Base-by-base conservation (phyloP, 2,113 vertebrate genomes). In the Choloepus hoffmanni region DNA sequence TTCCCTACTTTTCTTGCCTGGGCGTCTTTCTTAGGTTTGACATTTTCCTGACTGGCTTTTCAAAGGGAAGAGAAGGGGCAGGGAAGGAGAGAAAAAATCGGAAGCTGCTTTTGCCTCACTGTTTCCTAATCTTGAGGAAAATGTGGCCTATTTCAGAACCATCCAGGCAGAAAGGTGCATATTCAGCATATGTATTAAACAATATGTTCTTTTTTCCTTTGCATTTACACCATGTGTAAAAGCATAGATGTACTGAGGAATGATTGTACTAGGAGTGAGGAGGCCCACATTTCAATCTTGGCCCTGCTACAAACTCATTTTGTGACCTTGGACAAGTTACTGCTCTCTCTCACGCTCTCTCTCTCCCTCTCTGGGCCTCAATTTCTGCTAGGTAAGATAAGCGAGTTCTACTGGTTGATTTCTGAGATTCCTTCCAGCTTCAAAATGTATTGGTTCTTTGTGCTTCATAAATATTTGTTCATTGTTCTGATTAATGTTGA, bases 401-500 rank as follows among this genome's bases (percentile, higher is more conserved):
- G 65, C 68, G 10, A 68, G 11, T 83, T 81, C n/a, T 70, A 5
- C 74, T 82, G 76, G n/a, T 43, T 83, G 40, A 48, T 82, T 96
- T 93, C 65, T 81, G 33, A 86, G 74, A 93, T 58, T 0, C 11
- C 24, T 9, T 82, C 28, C 55, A 79, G 36, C 53, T 84, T 95
- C 40, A 92, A 72, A 92, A 74, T 82, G 45, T 67, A 81, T 10
- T 84, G 48, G 48, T 48, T 70, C 43, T 78, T 95, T 96, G 68
- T 55, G 24, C 18, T 40, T 43, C 92, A 77, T 65, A 92, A 65
- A 89, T 91, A 68, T 77, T 81, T 92, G 16, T 62, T 77, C 23
- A 43, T 11, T 95, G 53, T 62, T 89, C 68, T 68, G 33, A 81
- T n/a, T 70, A 45, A 86, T 65, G 8, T 24, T 23, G 26, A 81